Percentiles rank a stretch among this genome's conserved stretches.
These are phyloP conservation scores for Globia sparganii DNA, from an alignment of 2,888 invertebrate species.

Conservation along the genomic window DNA sequence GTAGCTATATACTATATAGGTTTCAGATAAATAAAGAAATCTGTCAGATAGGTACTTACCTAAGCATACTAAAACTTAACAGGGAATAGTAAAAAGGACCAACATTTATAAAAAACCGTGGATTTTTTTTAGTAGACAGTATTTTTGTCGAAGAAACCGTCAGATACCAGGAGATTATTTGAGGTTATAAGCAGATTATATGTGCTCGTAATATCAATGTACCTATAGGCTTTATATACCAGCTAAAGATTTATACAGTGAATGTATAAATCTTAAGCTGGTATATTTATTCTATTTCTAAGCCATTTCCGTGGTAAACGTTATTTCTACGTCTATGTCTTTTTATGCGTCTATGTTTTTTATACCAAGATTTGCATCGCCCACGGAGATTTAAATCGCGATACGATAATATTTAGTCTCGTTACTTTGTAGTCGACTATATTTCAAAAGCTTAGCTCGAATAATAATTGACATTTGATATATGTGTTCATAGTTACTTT, in stretches of 20 bases:
- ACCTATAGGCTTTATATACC: not conserved
- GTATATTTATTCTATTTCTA: not conserved
- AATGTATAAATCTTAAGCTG: not conserved
- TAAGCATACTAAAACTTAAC: not conserved
- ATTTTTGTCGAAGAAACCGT: not conserved
- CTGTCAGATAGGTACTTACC: too few species aligned
- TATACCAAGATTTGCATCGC: constrained; percentile 29
- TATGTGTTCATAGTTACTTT: not conserved
- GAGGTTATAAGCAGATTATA: not conserved
- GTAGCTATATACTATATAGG: too few species aligned
- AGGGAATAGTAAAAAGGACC: not conserved
- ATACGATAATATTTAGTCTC: constrained; percentile 37
- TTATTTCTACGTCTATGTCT: not conserved
- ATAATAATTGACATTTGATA: constrained; percentile 14
- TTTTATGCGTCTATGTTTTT: constrained; percentile 17
- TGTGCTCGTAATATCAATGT: not conserved
- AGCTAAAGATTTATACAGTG: too few species aligned
- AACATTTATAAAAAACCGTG: not conserved
- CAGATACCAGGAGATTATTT: not conserved
- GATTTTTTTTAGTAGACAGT: not conserved
- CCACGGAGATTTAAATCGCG: constrained; percentile 16
- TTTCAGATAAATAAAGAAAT: too few species aligned
- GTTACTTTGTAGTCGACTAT: constrained; percentile 41
- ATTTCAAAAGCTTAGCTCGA: constrained; percentile 33
- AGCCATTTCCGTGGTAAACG: not conserved